Conservation (phyloP, 2,113 vertebrate species). For the Apodemus sylvaticus region DNA sequence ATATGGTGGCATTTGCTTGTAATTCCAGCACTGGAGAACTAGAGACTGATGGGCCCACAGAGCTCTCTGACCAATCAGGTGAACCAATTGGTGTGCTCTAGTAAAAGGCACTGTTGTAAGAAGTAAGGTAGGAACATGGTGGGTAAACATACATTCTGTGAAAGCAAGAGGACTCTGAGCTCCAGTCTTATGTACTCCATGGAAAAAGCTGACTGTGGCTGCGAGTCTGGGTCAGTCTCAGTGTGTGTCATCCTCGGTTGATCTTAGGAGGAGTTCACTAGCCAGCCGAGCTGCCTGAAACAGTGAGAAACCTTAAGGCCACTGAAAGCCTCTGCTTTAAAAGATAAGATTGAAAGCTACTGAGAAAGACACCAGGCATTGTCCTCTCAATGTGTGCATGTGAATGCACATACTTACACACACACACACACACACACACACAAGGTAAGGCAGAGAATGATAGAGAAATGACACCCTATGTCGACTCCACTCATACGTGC, state of each 20-base stretch:
- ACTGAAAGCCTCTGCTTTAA: background rate
- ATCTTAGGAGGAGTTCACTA: too few species aligned
- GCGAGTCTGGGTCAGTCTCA: background rate
- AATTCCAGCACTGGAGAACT: too few species aligned
- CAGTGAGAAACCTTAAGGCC: background rate
- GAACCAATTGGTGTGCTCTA: background rate
- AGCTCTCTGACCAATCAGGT: background rate
- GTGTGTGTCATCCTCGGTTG: too few species aligned
- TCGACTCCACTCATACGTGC: too few species aligned
- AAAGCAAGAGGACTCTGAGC: background rate
- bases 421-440: background rate
- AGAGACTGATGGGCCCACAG: background rate
- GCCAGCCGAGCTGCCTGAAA: background rate
- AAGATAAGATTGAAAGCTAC: too few species aligned
- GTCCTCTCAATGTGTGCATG: background rate
- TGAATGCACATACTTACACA: too few species aligned
- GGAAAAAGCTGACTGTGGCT: background rate
- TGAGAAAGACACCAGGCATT: background rate
- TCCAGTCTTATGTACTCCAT: background rate
- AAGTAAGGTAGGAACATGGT: background rate
- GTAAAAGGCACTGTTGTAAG: too few species aligned
- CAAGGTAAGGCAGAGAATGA: too few species aligned
- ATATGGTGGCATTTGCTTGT: background rate
- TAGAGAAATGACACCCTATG: background rate
- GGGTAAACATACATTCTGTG: background rate